Evolutionary conservation across 2,113 vertebrate genomes (phyloP).

Genomic region (Trichomycterus rosablanca): DNA sequence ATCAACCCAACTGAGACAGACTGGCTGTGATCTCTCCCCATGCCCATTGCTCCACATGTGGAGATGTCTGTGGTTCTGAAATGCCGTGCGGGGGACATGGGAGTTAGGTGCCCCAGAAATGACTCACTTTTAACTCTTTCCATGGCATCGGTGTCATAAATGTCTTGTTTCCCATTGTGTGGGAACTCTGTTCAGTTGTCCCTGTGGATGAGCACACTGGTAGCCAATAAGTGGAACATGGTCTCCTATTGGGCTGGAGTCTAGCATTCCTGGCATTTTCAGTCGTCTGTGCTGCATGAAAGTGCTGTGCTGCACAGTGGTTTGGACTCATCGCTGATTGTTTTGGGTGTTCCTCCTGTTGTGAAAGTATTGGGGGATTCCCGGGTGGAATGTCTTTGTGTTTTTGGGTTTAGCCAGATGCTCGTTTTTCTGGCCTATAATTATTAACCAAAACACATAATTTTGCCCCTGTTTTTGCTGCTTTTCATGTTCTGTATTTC

Average conservation of each 20-base stretch:
- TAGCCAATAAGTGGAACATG: slow-evolving; percentile 76
- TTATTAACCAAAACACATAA: slow-evolving; percentile 22
- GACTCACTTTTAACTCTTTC: slow-evolving; percentile 55
- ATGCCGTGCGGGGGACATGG: slow-evolving; percentile 50
- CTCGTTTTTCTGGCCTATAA: slow-evolving; percentile 4
- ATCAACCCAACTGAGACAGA: slow-evolving; percentile 68
- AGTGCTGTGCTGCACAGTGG: too few species aligned
- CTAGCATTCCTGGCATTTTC: slow-evolving; percentile 77
- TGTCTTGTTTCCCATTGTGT: slow-evolving; percentile 74
- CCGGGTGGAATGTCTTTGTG: slow-evolving; percentile 66
- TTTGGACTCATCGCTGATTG: slow-evolving; percentile 54
- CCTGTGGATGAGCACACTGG: slow-evolving; percentile 61
- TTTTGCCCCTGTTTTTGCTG: background rate
- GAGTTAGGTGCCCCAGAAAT: slow-evolving; percentile 47
- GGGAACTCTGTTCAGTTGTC: slow-evolving; percentile 69
- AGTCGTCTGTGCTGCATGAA: slow-evolving; percentile 65
- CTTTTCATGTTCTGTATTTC: too few species aligned
- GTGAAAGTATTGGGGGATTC: slow-evolving; percentile 53
- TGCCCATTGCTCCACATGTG: slow-evolving; percentile 54
- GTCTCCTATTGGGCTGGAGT: slow-evolving; percentile 70
- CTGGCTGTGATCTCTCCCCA: slow-evolving; percentile 48
- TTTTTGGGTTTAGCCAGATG: slow-evolving; percentile 28
- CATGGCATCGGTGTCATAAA: slow-evolving; percentile 67
- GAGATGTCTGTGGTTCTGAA: slow-evolving; percentile 50
- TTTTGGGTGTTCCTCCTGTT: slow-evolving; percentile 52